Evolutionary conservation across 2,888 invertebrate genomes (phyloP), one percentile per base, ranked within the genome.

Genomic region (Pseudoips prasinana): DNA sequence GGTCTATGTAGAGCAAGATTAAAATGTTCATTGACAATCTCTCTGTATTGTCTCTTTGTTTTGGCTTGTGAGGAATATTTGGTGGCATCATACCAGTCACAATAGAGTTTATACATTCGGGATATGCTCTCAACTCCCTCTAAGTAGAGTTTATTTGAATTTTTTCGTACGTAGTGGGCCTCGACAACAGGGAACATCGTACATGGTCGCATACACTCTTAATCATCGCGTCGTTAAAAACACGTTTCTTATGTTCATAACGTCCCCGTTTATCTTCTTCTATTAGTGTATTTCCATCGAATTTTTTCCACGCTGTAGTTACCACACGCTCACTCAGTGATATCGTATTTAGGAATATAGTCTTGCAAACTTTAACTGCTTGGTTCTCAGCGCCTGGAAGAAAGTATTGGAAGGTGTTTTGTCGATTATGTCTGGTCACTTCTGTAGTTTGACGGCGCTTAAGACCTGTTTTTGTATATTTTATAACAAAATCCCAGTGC

Each of bases 401-500:
- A 7, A 23, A 37, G 11, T 32, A 32, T 7, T 20, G 4, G 22
- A 11, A 37, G 1, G 37, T 37, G 3, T 31, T 9, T 24, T 32
- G 8, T 2, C 32, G 23, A 1, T 37, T 29, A 17, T 37, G 31
- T 29, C 11, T 31, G 2, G 10, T 37, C 20, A 7, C 8, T 32
- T 37, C 32, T 7, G 31, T 37, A 10, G 25, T 37, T 20, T 32
- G 19, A 32, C 38, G 32, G 8, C 33, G 19, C 25, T 38, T 33
- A 7, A 17, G 17, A 7, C 24, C 7, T 9, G 32, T 38, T 38
- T 38, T 25, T 1, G 32, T 7, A n/a, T 38, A 29, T 9, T 29
- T 38, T 8, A 38, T 32, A 8, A 33, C 31, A 25, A 32, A 38
- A n/a, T 38, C 25, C 38, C 38, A 36, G 1, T 36, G 36, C 22